A percentile compares a stretch with the other conserved stretches of the same genome.
Evolutionary conservation across 2,113 vertebrate species (phyloP).

Genomic region (Oreochromis spilurus): DNA sequence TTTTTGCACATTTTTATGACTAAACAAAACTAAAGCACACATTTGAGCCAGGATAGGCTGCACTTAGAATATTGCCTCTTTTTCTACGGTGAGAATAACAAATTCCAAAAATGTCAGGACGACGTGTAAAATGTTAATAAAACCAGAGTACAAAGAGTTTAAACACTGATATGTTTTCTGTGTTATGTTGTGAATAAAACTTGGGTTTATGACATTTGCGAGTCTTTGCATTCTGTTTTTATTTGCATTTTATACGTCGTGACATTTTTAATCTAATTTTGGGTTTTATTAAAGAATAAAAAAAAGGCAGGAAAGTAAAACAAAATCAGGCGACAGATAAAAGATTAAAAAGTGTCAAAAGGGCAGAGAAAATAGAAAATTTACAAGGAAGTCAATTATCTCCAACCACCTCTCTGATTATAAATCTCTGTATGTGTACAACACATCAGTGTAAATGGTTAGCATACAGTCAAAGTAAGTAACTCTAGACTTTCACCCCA

Average conservation of each 20-base stretch:
- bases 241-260: not conserved
- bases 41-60: not conserved
- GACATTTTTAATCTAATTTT: not conserved
- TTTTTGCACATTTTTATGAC: not conserved
- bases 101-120: not conserved
- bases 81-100: not conserved
- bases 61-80: not conserved
- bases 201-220: not conserved
- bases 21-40: not conserved
- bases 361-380: not conserved
- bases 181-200: not conserved
- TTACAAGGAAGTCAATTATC: not conserved
- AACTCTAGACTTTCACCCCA: not conserved
- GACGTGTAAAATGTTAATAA: not conserved
- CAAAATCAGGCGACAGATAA: not conserved
- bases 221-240: not conserved
- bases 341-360: not conserved
- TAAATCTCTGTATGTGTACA: not conserved
- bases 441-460: not conserved
- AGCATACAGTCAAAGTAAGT: not conserved
- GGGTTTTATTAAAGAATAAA: not conserved
- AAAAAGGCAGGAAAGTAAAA: fast-evolving
- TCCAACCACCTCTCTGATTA: not conserved
- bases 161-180: not conserved
- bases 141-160: not conserved